Percentiles rank a stretch among this genome's conserved stretches.
Conservation (phyloP, 2,797 vertebrate species). For the Thripadectes ignobilis region DNA sequence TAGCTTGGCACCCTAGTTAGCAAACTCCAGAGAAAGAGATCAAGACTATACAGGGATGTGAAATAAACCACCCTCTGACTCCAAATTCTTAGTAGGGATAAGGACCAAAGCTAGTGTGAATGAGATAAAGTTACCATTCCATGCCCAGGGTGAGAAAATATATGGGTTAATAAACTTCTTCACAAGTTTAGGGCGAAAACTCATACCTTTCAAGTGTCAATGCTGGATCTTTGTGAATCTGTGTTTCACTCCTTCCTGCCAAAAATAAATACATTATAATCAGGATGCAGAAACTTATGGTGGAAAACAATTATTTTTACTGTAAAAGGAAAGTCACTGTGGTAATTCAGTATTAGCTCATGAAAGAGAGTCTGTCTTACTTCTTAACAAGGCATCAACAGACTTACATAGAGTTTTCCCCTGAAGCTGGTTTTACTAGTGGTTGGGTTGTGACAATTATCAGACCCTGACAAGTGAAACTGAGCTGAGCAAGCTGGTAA, state of each 20-base stretch:
- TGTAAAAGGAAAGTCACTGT: background rate
- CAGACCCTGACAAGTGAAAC: background rate
- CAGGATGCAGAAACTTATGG: background rate
- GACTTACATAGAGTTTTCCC: background rate
- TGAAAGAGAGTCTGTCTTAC: background rate
- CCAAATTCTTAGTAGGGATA: background rate
- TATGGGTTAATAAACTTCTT: background rate
- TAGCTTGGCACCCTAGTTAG: background rate
- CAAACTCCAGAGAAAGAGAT: background rate
- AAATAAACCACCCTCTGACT: background rate
- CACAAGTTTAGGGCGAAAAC: background rate
- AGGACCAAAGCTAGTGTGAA: background rate
- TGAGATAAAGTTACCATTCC: background rate
- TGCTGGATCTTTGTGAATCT: background rate
- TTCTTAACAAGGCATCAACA: background rate
- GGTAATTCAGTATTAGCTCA: background rate
- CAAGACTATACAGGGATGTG: background rate
- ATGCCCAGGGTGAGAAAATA: background rate
- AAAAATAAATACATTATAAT: slow-evolving; percentile 29
- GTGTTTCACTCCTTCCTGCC: slow-evolving; percentile 46
- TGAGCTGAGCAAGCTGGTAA: background rate
- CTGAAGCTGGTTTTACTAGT: background rate
- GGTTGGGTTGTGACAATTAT: background rate
- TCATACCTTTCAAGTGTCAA: background rate
- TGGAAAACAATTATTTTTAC: background rate